A percentile compares a stretch with the other conserved stretches of the same genome.
Conservation (phyloP, 2,113 vertebrate genomes). For the Archocentrus centrarchus region DNA sequence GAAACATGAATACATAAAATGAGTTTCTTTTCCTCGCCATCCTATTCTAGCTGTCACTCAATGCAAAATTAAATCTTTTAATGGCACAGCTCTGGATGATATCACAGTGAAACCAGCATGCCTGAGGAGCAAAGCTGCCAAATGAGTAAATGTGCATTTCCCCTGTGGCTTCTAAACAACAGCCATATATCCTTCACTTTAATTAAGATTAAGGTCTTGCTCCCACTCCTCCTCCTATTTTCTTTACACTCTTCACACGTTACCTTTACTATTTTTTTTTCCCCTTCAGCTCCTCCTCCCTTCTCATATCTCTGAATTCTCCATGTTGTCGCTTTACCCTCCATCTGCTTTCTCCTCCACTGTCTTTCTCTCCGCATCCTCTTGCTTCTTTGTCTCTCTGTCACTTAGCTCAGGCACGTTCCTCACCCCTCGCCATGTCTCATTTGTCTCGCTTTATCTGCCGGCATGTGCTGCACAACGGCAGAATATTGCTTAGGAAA, state of each 20-base stretch:
- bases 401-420: slow-evolving; percentile 49
- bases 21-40: slow-evolving; percentile 39
- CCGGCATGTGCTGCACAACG: slow-evolving; percentile 33
- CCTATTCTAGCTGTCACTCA: slow-evolving; percentile 65
- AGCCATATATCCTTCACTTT: slow-evolving; percentile 70
- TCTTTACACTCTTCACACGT: slow-evolving; percentile 30
- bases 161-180: slow-evolving; percentile 68
- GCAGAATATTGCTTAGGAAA: slow-evolving; percentile 65
- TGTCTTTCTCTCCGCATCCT: slow-evolving; percentile 18
- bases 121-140: slow-evolving; percentile 67
- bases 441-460: slow-evolving; percentile 70
- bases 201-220: slow-evolving; percentile 69
- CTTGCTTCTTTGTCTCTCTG: slow-evolving; percentile 46
- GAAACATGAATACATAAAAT: slow-evolving; percentile 27
- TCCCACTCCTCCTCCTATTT: slow-evolving; percentile 43
- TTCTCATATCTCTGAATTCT: slow-evolving; percentile 4
- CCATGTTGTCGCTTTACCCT: neutral
- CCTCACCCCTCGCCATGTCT: slow-evolving; percentile 58
- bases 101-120: slow-evolving; percentile 69
- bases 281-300: neutral
- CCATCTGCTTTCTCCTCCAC: neutral
- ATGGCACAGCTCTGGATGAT: slow-evolving; percentile 64
- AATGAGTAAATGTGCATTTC: slow-evolving; percentile 72
- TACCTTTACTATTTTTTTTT: slow-evolving; percentile 2
- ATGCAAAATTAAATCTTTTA: slow-evolving; percentile 66